Evolutionary conservation across 1,140 invertebrate species (phyloP), one percentile per base, ranked within the genome.

Genomic region (Eurosta solidaginis): DNA sequence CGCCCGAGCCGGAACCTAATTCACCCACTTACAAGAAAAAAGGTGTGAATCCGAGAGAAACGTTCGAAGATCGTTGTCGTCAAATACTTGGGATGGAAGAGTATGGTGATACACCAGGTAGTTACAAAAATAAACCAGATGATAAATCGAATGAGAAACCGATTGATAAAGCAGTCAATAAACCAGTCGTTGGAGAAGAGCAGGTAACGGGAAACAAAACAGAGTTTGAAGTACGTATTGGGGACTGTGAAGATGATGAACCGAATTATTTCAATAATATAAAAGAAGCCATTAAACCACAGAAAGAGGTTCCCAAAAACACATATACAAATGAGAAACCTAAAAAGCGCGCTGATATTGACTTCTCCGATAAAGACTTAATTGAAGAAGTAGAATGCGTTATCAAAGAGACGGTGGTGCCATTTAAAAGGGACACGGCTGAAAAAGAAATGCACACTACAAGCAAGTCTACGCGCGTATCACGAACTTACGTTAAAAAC

Each of bases 51-150:
- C 89, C 92, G 81, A 90, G 91, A 47, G 92, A 93, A 84, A 92
- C 92, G n/a, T 93, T 92, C 76, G 92, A 92, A 87, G 92, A 92
- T 85, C 88, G 92, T n/a, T 92, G 92, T 81, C 87, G 90, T 36
- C 90, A 92, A 81, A 92, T 93, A 78, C 83, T 93, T 45, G 92
- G 92, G 6, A 91, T 92, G 86, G 88, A 87, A 63, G 84, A 84
- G 73, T 82, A 85, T 80, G 85, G 85, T 5, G 84, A 86, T 74
- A 86, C 85, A 9, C 85, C 85, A 68, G 85, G 85, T 6, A 82
- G 27, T 36, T 78, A 79, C 6, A 68, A 79, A 1, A 52, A 76
- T 25, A 45, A 25, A 44, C 68, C 78, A 7, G 54, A 77, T 40
- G 47, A 29, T 12, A 73, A 77, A 17, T 14, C 76, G 0, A 77